Conservation (phyloP, 2,113 vertebrate species). For the Pipra filicauda region DNA sequence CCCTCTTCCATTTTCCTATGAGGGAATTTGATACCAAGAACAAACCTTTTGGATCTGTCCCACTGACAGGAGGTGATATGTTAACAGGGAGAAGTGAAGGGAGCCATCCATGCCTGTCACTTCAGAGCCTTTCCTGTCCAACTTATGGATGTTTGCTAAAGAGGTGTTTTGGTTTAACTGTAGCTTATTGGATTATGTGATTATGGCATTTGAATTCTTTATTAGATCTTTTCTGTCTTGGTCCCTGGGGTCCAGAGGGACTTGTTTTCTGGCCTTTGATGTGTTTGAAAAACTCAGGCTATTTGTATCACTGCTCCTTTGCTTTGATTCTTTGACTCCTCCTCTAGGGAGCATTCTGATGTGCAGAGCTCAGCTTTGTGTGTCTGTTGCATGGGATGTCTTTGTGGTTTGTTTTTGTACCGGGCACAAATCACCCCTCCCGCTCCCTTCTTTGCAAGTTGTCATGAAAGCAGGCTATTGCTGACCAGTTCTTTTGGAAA, state of each 20-base stretch:
- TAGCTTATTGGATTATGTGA: slow-evolving; percentile 55
- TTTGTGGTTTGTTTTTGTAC: slow-evolving; percentile 22
- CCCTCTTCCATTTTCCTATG: background rate
- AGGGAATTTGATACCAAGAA: background rate
- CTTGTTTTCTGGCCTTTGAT: slow-evolving; percentile 50
- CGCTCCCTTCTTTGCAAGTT: background rate
- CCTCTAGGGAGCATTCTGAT: slow-evolving; percentile 7
- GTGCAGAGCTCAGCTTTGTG: slow-evolving; percentile 1
- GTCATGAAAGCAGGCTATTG: background rate
- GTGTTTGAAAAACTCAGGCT: slow-evolving; percentile 32
- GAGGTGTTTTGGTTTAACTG: slow-evolving; percentile 54
- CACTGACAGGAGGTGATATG: background rate
- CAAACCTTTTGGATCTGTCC: background rate
- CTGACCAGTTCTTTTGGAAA: background rate
- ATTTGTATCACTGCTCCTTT: slow-evolving; percentile 14
- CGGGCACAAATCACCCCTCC: background rate
- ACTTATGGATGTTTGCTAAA: background rate
- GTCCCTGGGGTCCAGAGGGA: slow-evolving; percentile 9
- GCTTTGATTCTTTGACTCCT: slow-evolving; percentile 40
- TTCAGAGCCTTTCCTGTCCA: background rate
- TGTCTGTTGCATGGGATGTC: background rate
- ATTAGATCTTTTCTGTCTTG: slow-evolving; percentile 49
- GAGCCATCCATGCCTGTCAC: background rate
- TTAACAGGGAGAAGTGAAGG: background rate
- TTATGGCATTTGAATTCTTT: slow-evolving; percentile 56